phyloP scores from a whole-genome alignment of 2,888 invertebrate species.

The Dione juno region DNA sequence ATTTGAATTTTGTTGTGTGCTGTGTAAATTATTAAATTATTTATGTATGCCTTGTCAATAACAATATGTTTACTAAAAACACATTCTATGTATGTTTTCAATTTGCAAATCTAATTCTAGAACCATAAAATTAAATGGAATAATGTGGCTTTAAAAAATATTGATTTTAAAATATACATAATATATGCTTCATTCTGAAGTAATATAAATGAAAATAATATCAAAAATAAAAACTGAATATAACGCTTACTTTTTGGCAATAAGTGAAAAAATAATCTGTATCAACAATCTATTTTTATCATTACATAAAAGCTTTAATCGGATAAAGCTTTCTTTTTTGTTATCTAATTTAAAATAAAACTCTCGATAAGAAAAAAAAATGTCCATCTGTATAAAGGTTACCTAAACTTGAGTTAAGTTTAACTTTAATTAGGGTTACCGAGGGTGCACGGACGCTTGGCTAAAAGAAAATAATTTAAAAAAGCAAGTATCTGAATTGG shows the following conservation, averaged over 20 bases:
- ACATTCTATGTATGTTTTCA: too few species aligned
- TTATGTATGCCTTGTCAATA: too few species aligned
- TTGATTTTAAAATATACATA: too few species aligned
- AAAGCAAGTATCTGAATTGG: slow-evolving; percentile 79
- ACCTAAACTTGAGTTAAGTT: slow-evolving; percentile 82
- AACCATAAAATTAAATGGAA: too few species aligned
- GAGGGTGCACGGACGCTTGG: slow-evolving; percentile 13
- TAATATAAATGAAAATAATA: background rate
- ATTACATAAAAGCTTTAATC: slow-evolving; percentile 27
- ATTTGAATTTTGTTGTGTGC: background rate
- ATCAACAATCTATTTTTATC: background rate
- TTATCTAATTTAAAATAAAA: slow-evolving; percentile 71
- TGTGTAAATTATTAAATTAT: too few species aligned
- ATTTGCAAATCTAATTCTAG: too few species aligned
- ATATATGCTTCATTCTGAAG: background rate
- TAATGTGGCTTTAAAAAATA: too few species aligned
- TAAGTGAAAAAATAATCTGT: background rate
- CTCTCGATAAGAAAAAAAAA: slow-evolving; percentile 65
- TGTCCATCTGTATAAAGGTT: slow-evolving; percentile 72
- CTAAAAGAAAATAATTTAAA: slow-evolving; percentile 74
- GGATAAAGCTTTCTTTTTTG: slow-evolving; percentile 53
- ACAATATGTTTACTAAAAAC: too few species aligned
- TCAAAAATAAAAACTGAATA: background rate
- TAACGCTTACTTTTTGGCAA: background rate
- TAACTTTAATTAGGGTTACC: slow-evolving; percentile 73